A percentile compares a stretch with the other conserved stretches of the same genome.
Evolutionary conservation across 2,888 invertebrate genomes (phyloP).

Genomic region (Microplitis manilae): DNA sequence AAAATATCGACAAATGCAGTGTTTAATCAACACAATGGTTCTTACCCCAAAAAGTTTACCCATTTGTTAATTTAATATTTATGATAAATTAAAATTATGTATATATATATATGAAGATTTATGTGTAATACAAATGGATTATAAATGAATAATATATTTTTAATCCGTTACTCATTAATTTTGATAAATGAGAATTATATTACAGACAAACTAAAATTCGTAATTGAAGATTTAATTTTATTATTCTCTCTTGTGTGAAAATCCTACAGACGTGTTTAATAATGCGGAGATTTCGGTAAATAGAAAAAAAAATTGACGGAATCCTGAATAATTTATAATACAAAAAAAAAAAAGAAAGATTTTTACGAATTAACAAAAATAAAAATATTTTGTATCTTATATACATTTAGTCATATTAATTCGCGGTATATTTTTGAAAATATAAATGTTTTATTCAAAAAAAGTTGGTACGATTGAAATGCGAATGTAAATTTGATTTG

Average conservation of each 20-base stretch:
- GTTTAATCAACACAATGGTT: background rate
- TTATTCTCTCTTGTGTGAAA: background rate
- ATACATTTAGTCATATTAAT: background rate
- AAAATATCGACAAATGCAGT: background rate
- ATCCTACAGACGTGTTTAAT: background rate
- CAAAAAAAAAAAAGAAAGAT: background rate
- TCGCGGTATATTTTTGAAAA: background rate
- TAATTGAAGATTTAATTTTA: background rate
- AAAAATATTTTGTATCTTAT: background rate
- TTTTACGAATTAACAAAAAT: background rate
- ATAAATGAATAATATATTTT: constrained; percentile 3
- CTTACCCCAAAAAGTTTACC: background rate
- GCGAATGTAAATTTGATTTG: background rate
- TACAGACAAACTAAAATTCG: background rate
- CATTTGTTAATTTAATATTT: background rate
- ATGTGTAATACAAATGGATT: background rate
- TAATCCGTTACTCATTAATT: background rate
- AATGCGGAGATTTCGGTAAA: no score
- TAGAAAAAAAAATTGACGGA: no score
- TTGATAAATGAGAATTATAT: background rate
- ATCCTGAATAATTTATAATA: no score
- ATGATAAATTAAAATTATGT: background rate
- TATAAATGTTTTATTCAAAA: background rate
- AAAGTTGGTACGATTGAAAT: background rate
- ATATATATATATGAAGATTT: no score